Evolutionary conservation across 2,888 invertebrate genomes (phyloP), one percentile per base, ranked within the genome.

Genomic region (Drosophila fungiperda): DNA sequence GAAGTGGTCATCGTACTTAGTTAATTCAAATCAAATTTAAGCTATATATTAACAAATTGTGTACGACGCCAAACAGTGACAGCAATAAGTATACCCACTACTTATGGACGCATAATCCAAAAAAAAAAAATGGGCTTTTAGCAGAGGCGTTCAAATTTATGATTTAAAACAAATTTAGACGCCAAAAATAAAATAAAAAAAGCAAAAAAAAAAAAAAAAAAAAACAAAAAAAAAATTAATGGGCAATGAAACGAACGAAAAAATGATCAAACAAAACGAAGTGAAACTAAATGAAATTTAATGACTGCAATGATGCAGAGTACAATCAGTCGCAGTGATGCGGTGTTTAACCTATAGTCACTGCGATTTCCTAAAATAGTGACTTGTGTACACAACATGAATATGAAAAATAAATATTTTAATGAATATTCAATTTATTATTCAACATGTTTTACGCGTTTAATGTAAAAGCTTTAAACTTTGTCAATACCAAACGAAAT

Each of bases 41-140:
- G 63, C 74, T 69, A 86, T 69, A 88, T 82, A 76, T 85, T 82
- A 84, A 69, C 53, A 58, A 76, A 74, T 57, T 74, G 70, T 73
- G 68, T 66, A 60, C 62, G 81, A 67, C 60, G 45, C 45, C 26
- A 71, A 74, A 72, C 71, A 73, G 62, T 66, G 73, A 86, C 87
- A 68, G 50, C 64, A 74, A 77, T 67, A 82, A 68, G 52, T 77
- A 68, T 72, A 49, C 17, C 26, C 49, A 26, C 40, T 35, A 35
- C 57, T 66, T 54, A 79, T 49, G 49, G 26, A 50, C 29, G 29
- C 38, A 52, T 32, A 71, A 15, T 20, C 40, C 33, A 23, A 38
- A 40, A 45, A 40, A 12, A 23, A 23, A 23, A 26, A 26, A 26
- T 58, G 54, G 55, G 68, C 54, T 82, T 53, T 70, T 49, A 50